Percentiles rank a stretch among this genome's conserved stretches.
Evolutionary conservation across 2,113 vertebrate species (phyloP).

Genomic region (Agapornis roseicollis): DNA sequence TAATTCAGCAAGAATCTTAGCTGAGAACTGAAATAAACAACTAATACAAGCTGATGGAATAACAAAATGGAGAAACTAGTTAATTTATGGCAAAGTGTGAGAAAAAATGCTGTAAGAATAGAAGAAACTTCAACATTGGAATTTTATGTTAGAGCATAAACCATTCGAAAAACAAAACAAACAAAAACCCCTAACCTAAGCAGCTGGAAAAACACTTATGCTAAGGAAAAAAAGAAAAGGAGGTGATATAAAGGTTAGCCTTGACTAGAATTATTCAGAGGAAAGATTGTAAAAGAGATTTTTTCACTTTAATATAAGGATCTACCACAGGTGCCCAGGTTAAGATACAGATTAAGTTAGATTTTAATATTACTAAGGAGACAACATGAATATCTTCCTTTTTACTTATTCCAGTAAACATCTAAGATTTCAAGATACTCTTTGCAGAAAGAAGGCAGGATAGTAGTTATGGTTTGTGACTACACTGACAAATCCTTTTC

Average conservation of each 20-base stretch:
- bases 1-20: neutral
- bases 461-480: neutral
- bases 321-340: neutral
- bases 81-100: neutral
- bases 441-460: neutral
- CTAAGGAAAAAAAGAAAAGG: neutral
- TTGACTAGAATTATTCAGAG: neutral
- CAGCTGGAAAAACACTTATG: neutral
- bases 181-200: neutral
- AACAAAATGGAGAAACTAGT: neutral
- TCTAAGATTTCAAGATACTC: neutral
- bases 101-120: neutral
- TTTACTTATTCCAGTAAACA: neutral
- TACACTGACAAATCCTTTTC: neutral
- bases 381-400: neutral
- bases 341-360: neutral
- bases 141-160: neutral
- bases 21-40: neutral
- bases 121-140: neutral
- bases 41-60: neutral
- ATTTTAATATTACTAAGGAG: neutral
- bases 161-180: neutral
- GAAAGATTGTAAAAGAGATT: neutral
- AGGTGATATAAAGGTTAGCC: neutral
- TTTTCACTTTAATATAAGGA: neutral